A percentile compares a stretch with the other conserved stretches of the same genome.
Conservation (phyloP, 2,888 invertebrate genomes). For the Lapara coniferarum region DNA sequence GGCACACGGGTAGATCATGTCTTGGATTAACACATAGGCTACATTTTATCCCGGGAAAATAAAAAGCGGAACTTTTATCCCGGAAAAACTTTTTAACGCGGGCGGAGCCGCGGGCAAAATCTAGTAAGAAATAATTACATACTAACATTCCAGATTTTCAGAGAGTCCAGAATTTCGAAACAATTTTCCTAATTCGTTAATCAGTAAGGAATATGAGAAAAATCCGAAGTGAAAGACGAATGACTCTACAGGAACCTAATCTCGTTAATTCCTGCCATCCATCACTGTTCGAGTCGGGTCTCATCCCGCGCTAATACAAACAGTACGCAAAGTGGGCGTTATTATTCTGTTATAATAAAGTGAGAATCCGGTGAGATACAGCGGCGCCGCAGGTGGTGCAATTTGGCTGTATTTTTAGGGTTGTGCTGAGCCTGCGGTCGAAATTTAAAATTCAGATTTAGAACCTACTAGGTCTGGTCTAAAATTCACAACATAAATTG, state of each 20-base stretch:
- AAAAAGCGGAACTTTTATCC: too few relatives aligned
- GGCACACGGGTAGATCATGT: too few relatives aligned
- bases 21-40: too few relatives aligned
- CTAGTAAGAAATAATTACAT: too few relatives aligned
- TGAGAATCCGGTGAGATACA: slow-evolving; percentile 25
- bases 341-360: slow-evolving; percentile 25
- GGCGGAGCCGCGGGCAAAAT: too few relatives aligned
- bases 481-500: background rate
- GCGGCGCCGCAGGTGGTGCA: slow-evolving; percentile 26
- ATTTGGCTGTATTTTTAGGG: slow-evolving; percentile 22
- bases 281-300: slow-evolving; percentile 2
- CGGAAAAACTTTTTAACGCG: too few relatives aligned
- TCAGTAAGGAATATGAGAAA: background rate
- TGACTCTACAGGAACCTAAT: slow-evolving; percentile 3
- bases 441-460: background rate
- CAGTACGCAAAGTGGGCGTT: background rate
- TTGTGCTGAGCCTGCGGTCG: background rate
- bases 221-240: background rate
- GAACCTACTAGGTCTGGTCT: too few relatives aligned
- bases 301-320: slow-evolving; percentile 2
- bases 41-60: too few relatives aligned
- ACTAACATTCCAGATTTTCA: too few relatives aligned
- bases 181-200: background rate
- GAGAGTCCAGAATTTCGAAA: background rate
- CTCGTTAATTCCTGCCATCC: slow-evolving; percentile 7